Base-by-base conservation (phyloP, 2,888 invertebrate genomes). In the Amaurobius ferox region DNA sequence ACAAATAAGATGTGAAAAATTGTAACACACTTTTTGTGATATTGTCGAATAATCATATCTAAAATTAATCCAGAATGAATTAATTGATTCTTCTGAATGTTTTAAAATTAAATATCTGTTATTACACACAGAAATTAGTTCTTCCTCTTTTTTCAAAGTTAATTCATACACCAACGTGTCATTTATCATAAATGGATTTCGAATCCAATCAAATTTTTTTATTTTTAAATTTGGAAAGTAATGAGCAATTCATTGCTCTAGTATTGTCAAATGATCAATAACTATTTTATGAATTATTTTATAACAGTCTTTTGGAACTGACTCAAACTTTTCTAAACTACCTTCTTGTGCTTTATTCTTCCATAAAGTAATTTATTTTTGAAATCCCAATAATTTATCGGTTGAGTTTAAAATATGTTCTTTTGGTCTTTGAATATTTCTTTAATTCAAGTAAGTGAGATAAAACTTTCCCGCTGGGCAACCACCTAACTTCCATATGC, bases 391-490 rank as follows among this genome's bases (percentile, higher is more conserved):
- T 19, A 70, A 26, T 70, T 70, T 70, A 9, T 70, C 39, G 13
- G 28, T 44, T 23, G 70, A 40, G 19, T 39, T 23, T 28, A 70
- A 29, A 39, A 70, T 39, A 26, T 40, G 39, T 44, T 70, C 70
- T 28, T 70, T 40, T 30, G 5, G n/a, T 44, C 16, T 44, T 70
- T 13, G 5, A 23, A 39, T 70, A 23, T 11, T 35, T 39, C 23
- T 70, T 7, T 66, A n/a, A 30, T n/a, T 66, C 29, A 28, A 29
- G 30, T 30, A n/a, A 16, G 1, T 30, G 39, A 35, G 28, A 71
- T 23, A 16, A 73, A 40, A 55, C 32, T 32, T 30, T 39, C 44
- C 40, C 55, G 16, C 28, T 23, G 19, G 28, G 30, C 73, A 30
- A n/a, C 76, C 64, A 76, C n/a, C n/a, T n/a, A n/a, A n/a, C n/a